Conservation (phyloP, 2,113 vertebrate species). For the Eurystomus gularis region DNA sequence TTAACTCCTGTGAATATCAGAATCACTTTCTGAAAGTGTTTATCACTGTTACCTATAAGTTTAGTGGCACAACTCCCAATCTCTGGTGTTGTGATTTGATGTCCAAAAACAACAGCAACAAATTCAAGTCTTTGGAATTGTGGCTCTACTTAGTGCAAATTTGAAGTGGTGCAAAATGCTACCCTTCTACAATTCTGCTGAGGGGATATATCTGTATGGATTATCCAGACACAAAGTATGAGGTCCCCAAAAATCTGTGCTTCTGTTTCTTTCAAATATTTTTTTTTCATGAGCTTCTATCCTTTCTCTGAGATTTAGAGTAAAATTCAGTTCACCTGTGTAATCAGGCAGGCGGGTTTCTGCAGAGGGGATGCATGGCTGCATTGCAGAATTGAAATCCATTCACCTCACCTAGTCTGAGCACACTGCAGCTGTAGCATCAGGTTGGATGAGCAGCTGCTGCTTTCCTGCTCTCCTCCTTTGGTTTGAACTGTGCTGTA, state of each 20-base stretch:
- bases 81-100: not conserved
- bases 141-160: not conserved
- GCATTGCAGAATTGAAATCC: not conserved
- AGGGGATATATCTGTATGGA: not conserved
- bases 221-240: not conserved
- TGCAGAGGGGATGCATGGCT: not conserved
- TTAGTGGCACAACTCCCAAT: not conserved
- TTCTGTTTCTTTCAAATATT: not conserved
- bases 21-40: not conserved
- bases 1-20: not conserved
- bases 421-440: not conserved
- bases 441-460: not conserved
- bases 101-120: not conserved
- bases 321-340: not conserved
- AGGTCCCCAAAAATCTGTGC: accelerated
- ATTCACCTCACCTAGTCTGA: not conserved
- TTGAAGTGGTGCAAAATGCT: not conserved
- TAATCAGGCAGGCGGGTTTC: not conserved
- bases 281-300: not conserved
- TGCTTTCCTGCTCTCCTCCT: not conserved
- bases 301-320: not conserved
- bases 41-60: not conserved
- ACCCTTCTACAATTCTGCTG: not conserved
- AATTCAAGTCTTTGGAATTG: not conserved
- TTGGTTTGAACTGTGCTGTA: not conserved